Evolutionary conservation across 2,888 invertebrate species (phyloP), one percentile per base, ranked within the genome.

Genomic region (Pharmacophagus antenor): DNA sequence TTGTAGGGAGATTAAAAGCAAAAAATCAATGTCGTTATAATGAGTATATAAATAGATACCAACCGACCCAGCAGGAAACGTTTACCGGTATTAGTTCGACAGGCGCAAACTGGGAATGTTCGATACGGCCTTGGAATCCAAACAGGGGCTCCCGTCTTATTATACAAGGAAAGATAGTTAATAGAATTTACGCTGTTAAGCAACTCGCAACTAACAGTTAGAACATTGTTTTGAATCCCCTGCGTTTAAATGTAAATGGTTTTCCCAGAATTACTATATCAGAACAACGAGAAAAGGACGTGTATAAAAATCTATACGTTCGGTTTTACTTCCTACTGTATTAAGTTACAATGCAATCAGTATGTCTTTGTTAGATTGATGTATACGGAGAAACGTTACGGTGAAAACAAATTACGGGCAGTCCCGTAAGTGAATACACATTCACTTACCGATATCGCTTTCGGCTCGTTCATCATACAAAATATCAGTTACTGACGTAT

Each of bases 311-410:
- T 68, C 55, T 62, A 63, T 58, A 72, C 70, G 67, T 76, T 75
- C 71, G 67, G 67, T 65, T 66, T 70, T 67, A 69, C 70, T 76
- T 72, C 76, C 72, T 70, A 62, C 58, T 65, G 74, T 74, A 82
- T 85, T 78, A 73, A 77, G 72, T 85, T 84, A 80, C 85, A 73
- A 77, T 81, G 77, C 84, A 84, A 85, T 85, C 84, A 82, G 73
- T 68, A 72, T 65, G 68, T 77, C 76, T 76, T 76, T 77, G 78
- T 79, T 77, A 74, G 72, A 76, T 74, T 70, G 76, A 76, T 72
- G 74, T 65, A 65, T 71, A 73, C 65, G 65, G 69, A 70, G 70
- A 66, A 66, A 71, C 67, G 72, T 73, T 67, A 61, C 68, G 70
- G 67, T 72, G 70, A 74, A 75, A 80, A 80, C 75, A 80, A 85